Percentiles rank a stretch among this genome's conserved stretches.
These are phyloP conservation scores for Seira musarum DNA, from an alignment of 2,888 invertebrate genomes.

Conservation along the genomic window DNA sequence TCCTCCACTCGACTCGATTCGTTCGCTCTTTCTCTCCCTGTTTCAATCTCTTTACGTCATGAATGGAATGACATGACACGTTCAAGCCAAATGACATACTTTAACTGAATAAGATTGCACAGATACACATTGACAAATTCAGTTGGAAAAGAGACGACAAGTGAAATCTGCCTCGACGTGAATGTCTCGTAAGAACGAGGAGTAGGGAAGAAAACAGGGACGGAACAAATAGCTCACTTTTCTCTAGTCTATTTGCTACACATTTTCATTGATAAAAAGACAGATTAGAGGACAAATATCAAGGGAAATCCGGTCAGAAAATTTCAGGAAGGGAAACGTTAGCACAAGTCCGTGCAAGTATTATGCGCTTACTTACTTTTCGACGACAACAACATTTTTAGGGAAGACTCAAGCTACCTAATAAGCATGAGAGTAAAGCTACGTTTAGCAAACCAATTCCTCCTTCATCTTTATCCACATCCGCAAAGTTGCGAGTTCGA, in stretches of 20 bases:
- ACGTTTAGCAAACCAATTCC: conserved; percentile 3
- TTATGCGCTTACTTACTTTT: too few species aligned
- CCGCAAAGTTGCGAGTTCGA: background rate
- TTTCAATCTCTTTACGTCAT: too few species aligned
- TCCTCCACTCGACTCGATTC: too few species aligned
- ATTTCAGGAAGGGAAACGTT: conserved; percentile 51
- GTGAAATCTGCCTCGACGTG: conserved; percentile 48
- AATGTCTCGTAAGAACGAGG: too few species aligned
- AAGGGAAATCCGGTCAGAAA: conserved; percentile 59
- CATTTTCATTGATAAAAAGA: conserved; percentile 45
- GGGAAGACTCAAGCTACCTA: too few species aligned
- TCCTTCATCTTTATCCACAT: background rate
- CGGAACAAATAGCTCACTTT: background rate
- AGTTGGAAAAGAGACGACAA: conserved; percentile 52
- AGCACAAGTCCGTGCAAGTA: conserved; percentile 23
- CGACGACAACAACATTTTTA: too few species aligned
- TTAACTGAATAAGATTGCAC: conserved; percentile 20
- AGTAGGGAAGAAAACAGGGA: background rate
- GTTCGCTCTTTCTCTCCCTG: too few species aligned
- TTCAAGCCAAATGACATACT: conserved; percentile 47
- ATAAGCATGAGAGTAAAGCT: too few species aligned
- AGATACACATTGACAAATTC: conserved; percentile 53
- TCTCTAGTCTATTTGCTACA: background rate
- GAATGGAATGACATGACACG: conserved; percentile 27
- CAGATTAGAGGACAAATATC: conserved; percentile 58